Conservation (phyloP, 1,140 invertebrate species). For the Cotesia typhae region DNA sequence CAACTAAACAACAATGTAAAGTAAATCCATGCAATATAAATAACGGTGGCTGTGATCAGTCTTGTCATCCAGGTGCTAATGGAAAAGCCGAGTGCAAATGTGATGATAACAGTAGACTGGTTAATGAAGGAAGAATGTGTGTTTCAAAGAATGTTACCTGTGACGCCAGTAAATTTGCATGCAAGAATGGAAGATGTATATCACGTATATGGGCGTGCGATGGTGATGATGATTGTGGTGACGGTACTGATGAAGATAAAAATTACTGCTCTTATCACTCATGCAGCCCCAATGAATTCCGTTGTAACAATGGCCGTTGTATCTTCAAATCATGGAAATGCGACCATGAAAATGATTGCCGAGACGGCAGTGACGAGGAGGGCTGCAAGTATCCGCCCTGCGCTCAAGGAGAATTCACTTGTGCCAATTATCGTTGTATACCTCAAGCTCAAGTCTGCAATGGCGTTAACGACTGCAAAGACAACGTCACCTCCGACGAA, state of each 20-base stretch:
- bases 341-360: conserved; percentile 95
- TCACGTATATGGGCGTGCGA: conserved; percentile 96
- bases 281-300: conserved; percentile 91
- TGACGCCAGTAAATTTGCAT: conserved; percentile 89
- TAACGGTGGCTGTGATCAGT: conserved; percentile 96
- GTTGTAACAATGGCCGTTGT: conserved; percentile 93
- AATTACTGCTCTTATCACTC: conserved; percentile 95
- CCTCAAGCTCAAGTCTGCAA: conserved; percentile 89
- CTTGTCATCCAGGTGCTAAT: conserved; percentile 89
- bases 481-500: conserved; percentile 90
- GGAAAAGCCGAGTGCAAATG: conserved; percentile 87
- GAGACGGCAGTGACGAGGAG: conserved; percentile 90
- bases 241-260: conserved; percentile 91
- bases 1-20: conserved; percentile 80
- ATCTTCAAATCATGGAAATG: conserved; percentile 96
- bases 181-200: conserved; percentile 94
- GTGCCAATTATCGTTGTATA: conserved; percentile 90
- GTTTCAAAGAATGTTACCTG: conserved; percentile 89
- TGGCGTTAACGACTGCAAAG: conserved; percentile 94
- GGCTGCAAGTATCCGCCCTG: conserved; percentile 91
- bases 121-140: conserved; percentile 93
- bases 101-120: conserved; percentile 84
- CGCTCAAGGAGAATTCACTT: conserved; percentile 92
- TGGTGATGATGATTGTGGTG: conserved; percentile 93
- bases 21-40: conserved; percentile 88